Percentiles rank a stretch among this genome's conserved stretches.
Conservation (phyloP, 2,797 vertebrate genomes). For the Sciaenops ocellatus region DNA sequence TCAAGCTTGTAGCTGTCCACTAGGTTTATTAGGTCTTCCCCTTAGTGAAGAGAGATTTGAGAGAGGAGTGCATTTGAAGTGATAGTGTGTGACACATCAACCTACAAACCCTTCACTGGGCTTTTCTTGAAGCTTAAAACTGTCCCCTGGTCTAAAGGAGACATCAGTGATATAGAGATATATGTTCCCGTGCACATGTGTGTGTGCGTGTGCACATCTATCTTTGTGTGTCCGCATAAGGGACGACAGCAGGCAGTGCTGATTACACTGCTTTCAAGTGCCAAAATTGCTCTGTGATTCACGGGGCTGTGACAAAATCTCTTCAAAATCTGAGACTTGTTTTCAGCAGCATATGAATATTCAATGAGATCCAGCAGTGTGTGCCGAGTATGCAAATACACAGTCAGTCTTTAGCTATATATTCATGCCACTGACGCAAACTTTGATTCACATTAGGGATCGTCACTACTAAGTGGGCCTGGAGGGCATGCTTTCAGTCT, state of each 20-base stretch:
- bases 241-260: slow-evolving; percentile 65
- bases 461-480: slow-evolving; percentile 27
- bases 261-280: slow-evolving; percentile 65
- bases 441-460: slow-evolving; percentile 39
- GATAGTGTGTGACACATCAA: slow-evolving; percentile 63
- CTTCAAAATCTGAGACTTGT: slow-evolving; percentile 62
- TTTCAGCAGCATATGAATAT: slow-evolving; percentile 70
- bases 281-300: slow-evolving; percentile 68
- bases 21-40: slow-evolving; percentile 66
- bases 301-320: slow-evolving; percentile 65
- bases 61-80: slow-evolving; percentile 53
- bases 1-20: slow-evolving; percentile 68
- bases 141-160: slow-evolving; percentile 46
- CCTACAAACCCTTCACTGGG: slow-evolving; percentile 48
- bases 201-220: neutral
- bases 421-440: slow-evolving; percentile 41
- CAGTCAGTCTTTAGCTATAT: slow-evolving; percentile 34
- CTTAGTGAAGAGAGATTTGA: slow-evolving; percentile 62
- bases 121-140: slow-evolving; percentile 58
- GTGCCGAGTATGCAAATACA: slow-evolving; percentile 56
- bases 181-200: slow-evolving; percentile 10
- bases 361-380: slow-evolving; percentile 52
- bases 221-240: slow-evolving; percentile 42
- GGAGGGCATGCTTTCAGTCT: neutral
- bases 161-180: slow-evolving; percentile 50